Conservation (phyloP, 2,888 invertebrate genomes). For the Catocala nupta region DNA sequence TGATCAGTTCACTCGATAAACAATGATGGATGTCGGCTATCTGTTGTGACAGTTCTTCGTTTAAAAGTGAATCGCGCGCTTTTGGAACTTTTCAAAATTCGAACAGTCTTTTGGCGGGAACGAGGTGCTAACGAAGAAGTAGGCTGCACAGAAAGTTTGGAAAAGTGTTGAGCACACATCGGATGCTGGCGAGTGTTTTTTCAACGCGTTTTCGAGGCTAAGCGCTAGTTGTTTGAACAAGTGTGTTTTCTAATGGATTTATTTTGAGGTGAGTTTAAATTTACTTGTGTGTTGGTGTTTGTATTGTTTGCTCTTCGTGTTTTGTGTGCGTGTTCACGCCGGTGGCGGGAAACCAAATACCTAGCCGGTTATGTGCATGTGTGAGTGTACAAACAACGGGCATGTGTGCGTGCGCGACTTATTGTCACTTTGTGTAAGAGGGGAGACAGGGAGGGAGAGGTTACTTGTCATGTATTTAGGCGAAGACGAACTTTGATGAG, state of each 20-base stretch:
- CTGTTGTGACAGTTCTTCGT: slow-evolving; percentile 55
- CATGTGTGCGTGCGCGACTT: slow-evolving; percentile 78
- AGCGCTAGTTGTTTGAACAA: slow-evolving; percentile 88
- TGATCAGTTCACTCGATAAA: slow-evolving; percentile 54
- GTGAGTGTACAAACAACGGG: slow-evolving; percentile 80
- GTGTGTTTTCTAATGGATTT: slow-evolving; percentile 88
- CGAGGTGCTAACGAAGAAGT: slow-evolving; percentile 68
- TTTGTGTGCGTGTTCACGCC: slow-evolving; percentile 85
- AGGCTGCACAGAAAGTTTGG: slow-evolving; percentile 82
- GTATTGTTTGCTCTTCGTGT: slow-evolving; percentile 85
- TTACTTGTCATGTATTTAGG: slow-evolving; percentile 87
- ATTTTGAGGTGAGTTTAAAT: slow-evolving; percentile 88
- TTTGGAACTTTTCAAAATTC: slow-evolving; percentile 60
- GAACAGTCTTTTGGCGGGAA: slow-evolving; percentile 74
- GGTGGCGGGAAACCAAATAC: slow-evolving; percentile 87
- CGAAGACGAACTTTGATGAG: slow-evolving; percentile 83
- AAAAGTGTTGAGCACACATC: slow-evolving; percentile 83
- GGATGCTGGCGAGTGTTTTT: slow-evolving; percentile 84
- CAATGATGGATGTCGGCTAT: slow-evolving; percentile 40
- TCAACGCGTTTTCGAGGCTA: slow-evolving; percentile 87
- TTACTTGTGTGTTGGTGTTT: slow-evolving; percentile 87
- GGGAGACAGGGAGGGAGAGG: slow-evolving; percentile 82
- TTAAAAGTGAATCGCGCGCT: slow-evolving; percentile 47
- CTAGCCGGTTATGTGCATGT: slow-evolving; percentile 77
- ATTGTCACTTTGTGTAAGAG: slow-evolving; percentile 85